Evolutionary conservation across 2,888 invertebrate species (phyloP).

Genomic region (Doris montereyensis): DNA sequence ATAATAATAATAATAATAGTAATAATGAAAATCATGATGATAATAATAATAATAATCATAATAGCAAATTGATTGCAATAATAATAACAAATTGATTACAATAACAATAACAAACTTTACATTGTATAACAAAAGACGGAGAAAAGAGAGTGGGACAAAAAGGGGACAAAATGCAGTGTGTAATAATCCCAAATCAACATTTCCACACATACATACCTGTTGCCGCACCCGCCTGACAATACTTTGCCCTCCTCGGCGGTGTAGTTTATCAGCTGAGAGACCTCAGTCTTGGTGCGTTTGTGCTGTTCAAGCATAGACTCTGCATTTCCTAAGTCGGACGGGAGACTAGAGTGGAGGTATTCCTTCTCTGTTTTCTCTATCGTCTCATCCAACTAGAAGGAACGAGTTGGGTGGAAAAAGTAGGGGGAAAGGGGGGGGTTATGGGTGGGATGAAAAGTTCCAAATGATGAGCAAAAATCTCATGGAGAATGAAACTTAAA

Average conservation of each 20-base stretch:
- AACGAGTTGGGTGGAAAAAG: no score
- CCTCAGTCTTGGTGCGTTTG: conserved; percentile 79
- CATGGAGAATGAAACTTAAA: no score
- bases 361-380: conserved; percentile 77
- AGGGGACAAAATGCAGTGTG: background rate
- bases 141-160: background rate
- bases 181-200: background rate
- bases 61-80: no score
- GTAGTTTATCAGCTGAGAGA: conserved; percentile 80
- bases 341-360: conserved; percentile 71
- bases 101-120: no score
- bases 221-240: conserved; percentile 80
- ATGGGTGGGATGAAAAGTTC: no score
- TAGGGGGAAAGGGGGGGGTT: background rate
- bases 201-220: conserved; percentile 74
- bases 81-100: no score
- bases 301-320: conserved; percentile 78
- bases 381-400: conserved; percentile 77
- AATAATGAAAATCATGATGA: background rate
- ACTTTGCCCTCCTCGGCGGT: conserved; percentile 80
- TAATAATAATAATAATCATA: no score
- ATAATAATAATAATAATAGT: conserved; percentile 1
- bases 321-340: conserved; percentile 75
- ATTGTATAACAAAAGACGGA: no score
- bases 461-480: background rate